These are phyloP conservation scores for Pseudachorutes palmiensis DNA, from an alignment of 1,140 invertebrate species.

Conservation along the genomic window DNA sequence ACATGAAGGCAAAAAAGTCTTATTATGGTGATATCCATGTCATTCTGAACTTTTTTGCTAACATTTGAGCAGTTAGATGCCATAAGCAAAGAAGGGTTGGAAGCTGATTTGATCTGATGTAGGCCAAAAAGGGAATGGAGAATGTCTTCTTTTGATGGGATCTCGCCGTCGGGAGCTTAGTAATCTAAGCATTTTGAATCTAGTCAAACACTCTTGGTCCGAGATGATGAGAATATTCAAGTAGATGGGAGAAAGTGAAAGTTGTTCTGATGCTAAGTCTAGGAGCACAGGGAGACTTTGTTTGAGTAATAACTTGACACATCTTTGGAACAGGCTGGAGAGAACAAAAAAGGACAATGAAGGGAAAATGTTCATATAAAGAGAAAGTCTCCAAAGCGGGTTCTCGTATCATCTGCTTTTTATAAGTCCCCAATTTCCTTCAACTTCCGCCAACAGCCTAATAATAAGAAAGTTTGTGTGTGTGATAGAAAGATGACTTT, in stretches of 20 bases:
- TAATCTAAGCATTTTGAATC: background rate
- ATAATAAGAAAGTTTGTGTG: background rate
- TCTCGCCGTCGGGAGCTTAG: background rate
- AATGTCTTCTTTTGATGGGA: background rate
- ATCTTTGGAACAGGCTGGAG: background rate
- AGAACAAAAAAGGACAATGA: background rate
- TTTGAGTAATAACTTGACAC: slow-evolving; percentile 1
- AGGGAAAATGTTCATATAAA: background rate
- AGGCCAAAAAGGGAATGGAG: background rate
- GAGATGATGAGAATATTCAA: background rate
- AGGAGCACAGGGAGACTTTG: background rate
- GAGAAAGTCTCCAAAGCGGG: background rate
- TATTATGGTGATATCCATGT: too few species aligned
- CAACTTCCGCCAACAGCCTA: too few species aligned
- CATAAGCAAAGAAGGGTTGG: too few species aligned
- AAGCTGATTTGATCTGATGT: too few species aligned
- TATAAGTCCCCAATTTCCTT: background rate
- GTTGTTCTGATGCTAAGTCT: background rate
- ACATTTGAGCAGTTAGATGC: too few species aligned
- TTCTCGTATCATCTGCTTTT: background rate
- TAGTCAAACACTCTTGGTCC: background rate
- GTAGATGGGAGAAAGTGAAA: background rate
- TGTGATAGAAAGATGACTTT: background rate
- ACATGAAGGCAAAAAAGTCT: too few species aligned
- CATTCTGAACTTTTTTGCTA: too few species aligned